Conservation (phyloP, 1,140 invertebrate genomes). For the Drosophila mayri region DNA sequence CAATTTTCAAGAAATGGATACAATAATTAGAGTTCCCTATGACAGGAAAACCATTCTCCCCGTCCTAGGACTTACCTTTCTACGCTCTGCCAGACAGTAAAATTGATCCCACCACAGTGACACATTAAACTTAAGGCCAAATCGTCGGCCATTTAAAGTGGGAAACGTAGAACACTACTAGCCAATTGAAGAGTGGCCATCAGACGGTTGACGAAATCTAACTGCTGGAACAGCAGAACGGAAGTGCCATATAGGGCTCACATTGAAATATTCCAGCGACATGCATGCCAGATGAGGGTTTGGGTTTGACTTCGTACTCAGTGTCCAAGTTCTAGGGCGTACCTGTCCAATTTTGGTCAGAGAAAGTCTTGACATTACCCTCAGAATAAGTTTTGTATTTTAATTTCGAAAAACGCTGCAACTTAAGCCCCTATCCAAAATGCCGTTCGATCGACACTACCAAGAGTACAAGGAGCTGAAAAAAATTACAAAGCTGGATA, state of each 20-base stretch:
- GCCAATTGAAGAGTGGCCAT: constrained; percentile 45
- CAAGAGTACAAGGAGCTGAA: constrained; percentile 9
- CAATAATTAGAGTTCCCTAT: constrained; percentile 14
- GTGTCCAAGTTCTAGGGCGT: constrained; percentile 25
- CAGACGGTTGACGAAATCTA: constrained; percentile 49
- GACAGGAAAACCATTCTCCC: neutral
- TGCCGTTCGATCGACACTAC: neutral
- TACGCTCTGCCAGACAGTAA: constrained; percentile 39
- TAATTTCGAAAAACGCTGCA: constrained; percentile 5
- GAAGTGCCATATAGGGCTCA: constrained; percentile 66
- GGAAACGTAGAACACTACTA: constrained; percentile 26
- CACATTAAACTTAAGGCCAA: constrained; percentile 17
- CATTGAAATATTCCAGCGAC: constrained; percentile 43
- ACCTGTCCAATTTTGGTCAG: constrained; percentile 28
- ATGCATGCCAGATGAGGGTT: constrained; percentile 56
- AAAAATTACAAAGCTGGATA: neutral
- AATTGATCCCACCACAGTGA: constrained; percentile 21
- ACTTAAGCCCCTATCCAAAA: neutral
- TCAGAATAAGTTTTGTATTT: constrained; percentile 33
- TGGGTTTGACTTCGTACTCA: constrained; percentile 7
- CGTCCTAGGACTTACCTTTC: constrained; percentile 4
- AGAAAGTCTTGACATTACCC: constrained; percentile 69
- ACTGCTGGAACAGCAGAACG: constrained; percentile 53
- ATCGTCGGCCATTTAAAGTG: constrained; percentile 3
- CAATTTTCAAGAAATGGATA: neutral